A percentile compares a stretch with the other conserved stretches of the same genome.
phyloP scores from a whole-genome alignment of 1,140 invertebrate species.

The Helicoverpa armigera region DNA sequence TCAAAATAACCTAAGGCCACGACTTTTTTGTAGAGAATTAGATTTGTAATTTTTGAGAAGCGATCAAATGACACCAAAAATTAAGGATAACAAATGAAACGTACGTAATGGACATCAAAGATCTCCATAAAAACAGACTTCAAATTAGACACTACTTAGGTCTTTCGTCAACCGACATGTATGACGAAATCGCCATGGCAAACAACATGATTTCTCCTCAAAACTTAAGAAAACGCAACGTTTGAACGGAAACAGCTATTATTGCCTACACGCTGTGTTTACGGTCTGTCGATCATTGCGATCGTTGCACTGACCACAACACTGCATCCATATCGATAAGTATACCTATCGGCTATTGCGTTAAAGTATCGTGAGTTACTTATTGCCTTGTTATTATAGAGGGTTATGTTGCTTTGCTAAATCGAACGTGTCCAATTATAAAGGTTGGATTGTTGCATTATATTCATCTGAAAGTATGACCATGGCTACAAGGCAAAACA shows the following conservation, averaged over 20 bases:
- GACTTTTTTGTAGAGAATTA: too few relatives aligned
- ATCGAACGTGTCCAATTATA: constrained; percentile 7
- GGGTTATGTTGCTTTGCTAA: constrained; percentile 1
- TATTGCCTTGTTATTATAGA: constrained; percentile 14
- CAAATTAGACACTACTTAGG: neutral
- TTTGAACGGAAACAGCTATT: constrained; percentile 59
- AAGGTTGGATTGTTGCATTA: constrained; percentile 18
- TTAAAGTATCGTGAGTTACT: constrained; percentile 3
- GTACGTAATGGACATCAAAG: too few relatives aligned
- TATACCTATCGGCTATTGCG: constrained; percentile 23
- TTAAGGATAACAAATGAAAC: too few relatives aligned
- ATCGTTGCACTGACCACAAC: constrained; percentile 60
- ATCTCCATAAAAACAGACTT: neutral
- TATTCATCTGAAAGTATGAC: constrained; percentile 21
- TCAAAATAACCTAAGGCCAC: neutral
- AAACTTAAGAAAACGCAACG: constrained; percentile 48
- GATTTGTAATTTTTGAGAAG: too few relatives aligned
- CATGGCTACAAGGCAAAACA: constrained; percentile 14
- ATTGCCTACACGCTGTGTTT: constrained; percentile 56
- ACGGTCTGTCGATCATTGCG: constrained; percentile 61
- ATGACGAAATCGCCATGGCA: neutral
- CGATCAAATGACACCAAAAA: too few relatives aligned
- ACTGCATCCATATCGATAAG: constrained; percentile 39
- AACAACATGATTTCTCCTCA: constrained; percentile 35
- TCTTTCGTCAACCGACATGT: neutral